phyloP scores from a whole-genome alignment of 2,797 vertebrate species.

The Amphiprion clarkii region DNA sequence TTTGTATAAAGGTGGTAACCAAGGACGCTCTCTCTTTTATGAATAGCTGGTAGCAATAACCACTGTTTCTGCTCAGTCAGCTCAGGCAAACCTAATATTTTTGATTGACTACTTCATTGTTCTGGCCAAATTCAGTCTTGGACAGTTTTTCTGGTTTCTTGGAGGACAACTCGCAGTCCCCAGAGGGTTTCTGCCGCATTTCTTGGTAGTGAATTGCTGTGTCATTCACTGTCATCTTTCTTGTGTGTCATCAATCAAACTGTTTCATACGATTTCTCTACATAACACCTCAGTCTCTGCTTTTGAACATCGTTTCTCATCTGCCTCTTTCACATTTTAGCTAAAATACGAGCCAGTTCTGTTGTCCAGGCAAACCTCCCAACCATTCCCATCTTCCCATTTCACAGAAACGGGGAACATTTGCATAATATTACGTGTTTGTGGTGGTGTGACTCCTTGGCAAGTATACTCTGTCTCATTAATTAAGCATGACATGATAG shows the following conservation, averaged over 20 bases:
- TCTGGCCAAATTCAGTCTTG: background rate
- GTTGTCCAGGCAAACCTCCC: constrained; percentile 2
- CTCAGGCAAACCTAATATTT: constrained; percentile 5
- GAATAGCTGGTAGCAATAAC: background rate
- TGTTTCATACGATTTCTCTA: constrained; percentile 31
- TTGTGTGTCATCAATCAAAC: constrained; percentile 51
- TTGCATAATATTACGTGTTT: constrained; percentile 58
- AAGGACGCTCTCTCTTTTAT: background rate
- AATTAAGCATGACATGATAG: constrained; percentile 73
- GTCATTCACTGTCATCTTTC: constrained; percentile 44
- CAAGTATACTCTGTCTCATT: constrained; percentile 58
- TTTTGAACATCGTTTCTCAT: constrained; percentile 19
- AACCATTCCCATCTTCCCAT: constrained; percentile 33
- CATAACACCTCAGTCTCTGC: constrained; percentile 48
- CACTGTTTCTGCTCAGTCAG: background rate
- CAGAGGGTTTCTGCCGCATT: constrained; percentile 11
- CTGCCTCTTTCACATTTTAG: constrained; percentile 21
- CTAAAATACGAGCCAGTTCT: constrained; percentile 13
- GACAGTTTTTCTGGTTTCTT: constrained; percentile 24
- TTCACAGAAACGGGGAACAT: constrained; percentile 50
- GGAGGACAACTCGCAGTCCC: constrained; percentile 17
- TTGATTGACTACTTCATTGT: constrained; percentile 31
- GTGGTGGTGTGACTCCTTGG: constrained; percentile 61
- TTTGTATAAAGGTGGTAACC: constrained; percentile 4
- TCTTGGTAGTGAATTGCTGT: constrained; percentile 36